Evolutionary conservation across 2,113 vertebrate species (phyloP), one percentile per base, ranked within the genome.

Genomic region (Austrofundulus limnaeus): DNA sequence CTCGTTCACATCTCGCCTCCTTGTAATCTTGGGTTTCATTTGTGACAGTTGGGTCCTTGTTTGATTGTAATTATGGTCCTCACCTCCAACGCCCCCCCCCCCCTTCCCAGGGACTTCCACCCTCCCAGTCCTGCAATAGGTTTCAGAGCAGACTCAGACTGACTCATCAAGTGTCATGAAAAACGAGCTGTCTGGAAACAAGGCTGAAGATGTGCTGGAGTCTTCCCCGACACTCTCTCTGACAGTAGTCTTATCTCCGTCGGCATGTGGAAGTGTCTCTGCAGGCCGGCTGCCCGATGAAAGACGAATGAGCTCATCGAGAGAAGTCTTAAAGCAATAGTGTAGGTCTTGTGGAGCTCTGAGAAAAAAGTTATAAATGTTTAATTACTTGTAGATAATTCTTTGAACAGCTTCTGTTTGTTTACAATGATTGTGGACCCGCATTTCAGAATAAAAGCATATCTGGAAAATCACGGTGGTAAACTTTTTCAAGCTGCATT

Each of bases 41-140:
- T 65, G 66, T 71, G 67, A 91, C 84, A 86, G 80, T 75, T 56
- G 47, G 71, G 78, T 84, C 85, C 88, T 90, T 91, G 87, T 91
- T 84, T 61, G 72, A 79, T 74, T 80, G 39, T 85, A 90, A 90
- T 89, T 86, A 88, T 67, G 71, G 71, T 83, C 78, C 74, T 90
- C 79, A 89, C 86, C 86, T 89, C 84, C 88, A 84, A 87, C 79
- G 67, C 82, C 82, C 54, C 17, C 70, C 78, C 77, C 47, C n/a
- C n/a, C n/a, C n/a, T n/a, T n/a, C 61, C 47, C 1, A 81, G 84
- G 85, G 82, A 87, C 70, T 83, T 71, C 82, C 84, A 70, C 66
- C 70, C 78, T 45, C 55, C 64, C 46, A 51, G 59, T 43, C 63
- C 39, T 50, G 59, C 45, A 23, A 58, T 51, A 62, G 50, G 78